Percentiles rank a stretch among this genome's conserved stretches.
Conservation (phyloP, 2,888 invertebrate species). For the Ochropacha duplaris region DNA sequence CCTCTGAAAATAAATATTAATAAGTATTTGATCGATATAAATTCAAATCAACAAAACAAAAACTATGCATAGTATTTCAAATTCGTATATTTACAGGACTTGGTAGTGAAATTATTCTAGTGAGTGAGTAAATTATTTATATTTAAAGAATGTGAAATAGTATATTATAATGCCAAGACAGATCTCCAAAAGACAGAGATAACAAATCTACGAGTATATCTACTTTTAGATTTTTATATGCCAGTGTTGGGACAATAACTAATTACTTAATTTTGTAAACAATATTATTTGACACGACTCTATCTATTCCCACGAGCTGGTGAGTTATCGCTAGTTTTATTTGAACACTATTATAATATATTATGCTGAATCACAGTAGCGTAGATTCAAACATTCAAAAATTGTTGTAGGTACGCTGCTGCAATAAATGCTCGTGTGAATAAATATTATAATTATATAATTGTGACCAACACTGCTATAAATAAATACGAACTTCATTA, state of each 20-base stretch:
- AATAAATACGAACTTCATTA: background rate
- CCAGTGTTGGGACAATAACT: background rate
- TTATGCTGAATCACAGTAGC: too few species aligned
- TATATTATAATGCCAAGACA: background rate
- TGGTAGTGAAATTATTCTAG: background rate
- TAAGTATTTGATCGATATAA: background rate
- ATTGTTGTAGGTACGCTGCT: background rate
- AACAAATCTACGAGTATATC: background rate
- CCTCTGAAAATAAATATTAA: constrained; percentile 2
- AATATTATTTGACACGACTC: background rate
- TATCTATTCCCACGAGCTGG: background rate
- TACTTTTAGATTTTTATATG: background rate
- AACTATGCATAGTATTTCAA: background rate
- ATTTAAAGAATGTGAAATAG: background rate
- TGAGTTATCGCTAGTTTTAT: background rate
- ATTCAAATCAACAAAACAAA: background rate
- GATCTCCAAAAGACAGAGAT: background rate
- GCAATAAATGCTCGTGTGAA: background rate
- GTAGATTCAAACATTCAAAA: too few species aligned
- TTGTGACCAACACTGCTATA: background rate
- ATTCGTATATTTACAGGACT: background rate
- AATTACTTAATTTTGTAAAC: background rate
- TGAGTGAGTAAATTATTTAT: background rate
- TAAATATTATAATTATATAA: background rate
- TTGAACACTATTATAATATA: too few species aligned